These are phyloP conservation scores for Gnathonemus longibarbis DNA, from an alignment of 2,113 vertebrate genomes.

Conservation along the genomic window DNA sequence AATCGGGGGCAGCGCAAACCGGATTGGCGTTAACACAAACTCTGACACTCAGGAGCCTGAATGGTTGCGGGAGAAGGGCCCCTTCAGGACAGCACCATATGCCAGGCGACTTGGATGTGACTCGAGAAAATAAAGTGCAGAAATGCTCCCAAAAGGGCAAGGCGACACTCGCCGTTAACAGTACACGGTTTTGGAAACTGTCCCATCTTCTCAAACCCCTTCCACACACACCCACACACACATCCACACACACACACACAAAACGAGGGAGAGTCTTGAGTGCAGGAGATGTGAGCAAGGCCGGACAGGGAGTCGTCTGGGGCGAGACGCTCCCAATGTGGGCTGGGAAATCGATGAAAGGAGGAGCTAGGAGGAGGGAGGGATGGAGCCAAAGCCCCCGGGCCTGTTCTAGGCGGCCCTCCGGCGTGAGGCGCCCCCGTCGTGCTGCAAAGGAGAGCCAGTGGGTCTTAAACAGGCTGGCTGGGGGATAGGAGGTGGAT, in stretches of 20 bases:
- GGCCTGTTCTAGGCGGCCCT: neutral
- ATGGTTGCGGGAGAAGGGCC: neutral
- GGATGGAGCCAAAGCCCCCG: neutral
- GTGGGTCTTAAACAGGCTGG: constrained; percentile 18
- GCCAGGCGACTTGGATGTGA: neutral
- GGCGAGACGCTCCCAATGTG: neutral
- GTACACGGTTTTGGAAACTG: neutral
- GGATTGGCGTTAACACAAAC: neutral
- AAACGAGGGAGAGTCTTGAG: neutral
- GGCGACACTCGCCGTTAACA: neutral
- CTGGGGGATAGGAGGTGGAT: constrained; percentile 14
- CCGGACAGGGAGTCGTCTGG: neutral
- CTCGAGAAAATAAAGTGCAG: neutral
- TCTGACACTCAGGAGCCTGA: neutral
- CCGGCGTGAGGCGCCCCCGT: neutral
- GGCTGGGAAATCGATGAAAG: constrained; percentile 4
- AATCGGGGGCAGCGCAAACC: neutral
- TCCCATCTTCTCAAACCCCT: neutral
- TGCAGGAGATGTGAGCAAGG: neutral
- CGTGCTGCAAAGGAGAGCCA: neutral
- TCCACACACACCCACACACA: neutral
- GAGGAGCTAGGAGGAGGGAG: neutral
- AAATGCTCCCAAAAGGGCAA: neutral
- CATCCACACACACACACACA: neutral
- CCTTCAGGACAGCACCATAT: neutral